A percentile compares a stretch with the other conserved stretches of the same genome.
Evolutionary conservation across 23 tunicate species (phyloP).

Genomic region (Diplosoma virens): DNA sequence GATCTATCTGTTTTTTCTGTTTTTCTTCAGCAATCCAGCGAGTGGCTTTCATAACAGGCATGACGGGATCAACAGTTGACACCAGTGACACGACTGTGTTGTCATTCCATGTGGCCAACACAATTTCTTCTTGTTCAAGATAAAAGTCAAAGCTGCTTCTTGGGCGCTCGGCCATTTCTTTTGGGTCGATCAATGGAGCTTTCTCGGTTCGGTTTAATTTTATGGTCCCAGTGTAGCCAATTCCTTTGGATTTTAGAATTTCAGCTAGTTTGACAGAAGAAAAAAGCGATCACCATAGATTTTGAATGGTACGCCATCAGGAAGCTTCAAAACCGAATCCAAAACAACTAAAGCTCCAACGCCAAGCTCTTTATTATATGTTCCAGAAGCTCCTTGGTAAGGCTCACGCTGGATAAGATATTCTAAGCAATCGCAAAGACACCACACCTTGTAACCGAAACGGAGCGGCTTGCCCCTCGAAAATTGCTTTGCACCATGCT

Average conservation of each 20-base stretch:
- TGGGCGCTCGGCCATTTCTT: not conserved
- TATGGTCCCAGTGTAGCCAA: not conserved
- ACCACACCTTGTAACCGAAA: constrained; percentile 10
- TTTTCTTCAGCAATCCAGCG: no score
- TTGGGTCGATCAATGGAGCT: no score
- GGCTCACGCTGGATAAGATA: constrained; percentile 3
- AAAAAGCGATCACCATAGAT: not conserved
- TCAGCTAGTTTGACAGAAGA: constrained; percentile 16
- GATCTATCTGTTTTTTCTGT: not conserved
- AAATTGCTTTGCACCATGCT: constrained; percentile 7
- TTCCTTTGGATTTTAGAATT: not conserved
- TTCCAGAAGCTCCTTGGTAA: not conserved
- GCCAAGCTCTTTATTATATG: constrained; percentile 1
- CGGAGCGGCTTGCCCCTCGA: not conserved
- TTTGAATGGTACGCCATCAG: not conserved
- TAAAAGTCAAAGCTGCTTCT: not conserved
- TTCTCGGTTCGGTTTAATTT: not conserved
- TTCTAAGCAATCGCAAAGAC: constrained; percentile 5
- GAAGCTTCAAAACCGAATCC: not conserved
- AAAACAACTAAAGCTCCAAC: constrained; percentile 3
- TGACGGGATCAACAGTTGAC: not conserved
- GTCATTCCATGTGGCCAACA: constrained; percentile 1
- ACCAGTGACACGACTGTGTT: not conserved
- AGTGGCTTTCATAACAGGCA: not conserved
- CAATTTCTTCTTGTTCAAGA: not conserved